Conservation (phyloP, 2,797 vertebrate species). For the Eulemur albifrons region DNA sequence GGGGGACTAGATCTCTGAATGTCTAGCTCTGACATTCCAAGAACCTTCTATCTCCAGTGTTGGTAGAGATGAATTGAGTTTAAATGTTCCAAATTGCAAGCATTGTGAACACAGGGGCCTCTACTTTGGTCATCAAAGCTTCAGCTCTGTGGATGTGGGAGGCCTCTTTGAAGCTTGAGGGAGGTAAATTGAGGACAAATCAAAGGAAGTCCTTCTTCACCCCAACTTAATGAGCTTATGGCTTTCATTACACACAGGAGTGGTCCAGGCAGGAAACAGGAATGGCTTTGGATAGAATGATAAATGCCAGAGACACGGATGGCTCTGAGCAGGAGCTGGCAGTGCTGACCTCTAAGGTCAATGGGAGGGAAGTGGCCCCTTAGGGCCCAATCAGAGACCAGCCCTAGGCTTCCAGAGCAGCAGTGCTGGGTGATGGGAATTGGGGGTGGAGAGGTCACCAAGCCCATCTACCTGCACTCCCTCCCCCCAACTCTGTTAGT, state of each 20-base stretch:
- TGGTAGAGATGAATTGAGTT: constrained; percentile 36
- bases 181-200: constrained; percentile 77
- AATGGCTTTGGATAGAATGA: constrained; percentile 71
- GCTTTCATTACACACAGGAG: constrained; percentile 72
- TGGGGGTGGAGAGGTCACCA: not conserved
- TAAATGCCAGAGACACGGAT: constrained; percentile 72
- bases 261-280: constrained; percentile 66
- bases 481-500: not conserved
- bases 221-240: constrained; percentile 74
- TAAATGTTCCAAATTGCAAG: constrained; percentile 25
- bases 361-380: constrained; percentile 52
- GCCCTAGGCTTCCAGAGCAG: not conserved
- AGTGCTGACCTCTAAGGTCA: constrained; percentile 69
- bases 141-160: constrained; percentile 58
- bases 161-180: constrained; percentile 70
- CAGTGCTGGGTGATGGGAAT: not conserved
- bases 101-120: constrained; percentile 6
- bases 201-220: constrained; percentile 75
- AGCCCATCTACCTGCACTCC: constrained; percentile 18
- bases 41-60: constrained; percentile 38
- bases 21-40: not conserved
- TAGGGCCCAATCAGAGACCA: constrained; percentile 60
- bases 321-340: constrained; percentile 65
- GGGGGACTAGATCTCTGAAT: not conserved
- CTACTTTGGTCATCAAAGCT: constrained; percentile 41